A percentile compares a stretch with the other conserved stretches of the same genome.
Evolutionary conservation across 1,140 invertebrate species (phyloP).

Genomic region (Tachypleus tridentatus): DNA sequence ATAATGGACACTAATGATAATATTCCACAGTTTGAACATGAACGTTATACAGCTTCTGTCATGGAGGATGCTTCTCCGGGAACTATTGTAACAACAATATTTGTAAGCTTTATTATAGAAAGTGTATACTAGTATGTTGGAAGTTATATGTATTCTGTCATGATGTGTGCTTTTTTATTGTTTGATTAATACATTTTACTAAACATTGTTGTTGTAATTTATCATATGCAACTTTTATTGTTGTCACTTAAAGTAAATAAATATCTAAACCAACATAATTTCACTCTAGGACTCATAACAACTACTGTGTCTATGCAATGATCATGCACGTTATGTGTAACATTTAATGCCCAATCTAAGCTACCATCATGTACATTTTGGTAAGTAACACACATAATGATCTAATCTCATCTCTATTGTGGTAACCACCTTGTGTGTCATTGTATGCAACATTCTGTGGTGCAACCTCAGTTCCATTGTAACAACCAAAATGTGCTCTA

Average conservation of each 20-base stretch:
- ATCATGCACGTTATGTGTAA: too few species aligned
- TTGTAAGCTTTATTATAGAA: slow-evolving; percentile 42
- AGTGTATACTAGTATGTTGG: slow-evolving; percentile 70
- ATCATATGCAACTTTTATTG: neutral
- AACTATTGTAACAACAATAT: slow-evolving; percentile 49
- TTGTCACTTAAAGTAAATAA: neutral
- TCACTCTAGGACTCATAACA: too few species aligned
- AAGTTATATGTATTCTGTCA: slow-evolving; percentile 72
- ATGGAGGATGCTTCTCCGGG: slow-evolving; percentile 72
- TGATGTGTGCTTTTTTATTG: slow-evolving; percentile 61
- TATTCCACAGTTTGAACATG: slow-evolving; percentile 89
- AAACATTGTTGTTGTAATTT: neutral
- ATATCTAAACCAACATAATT: too few species aligned
- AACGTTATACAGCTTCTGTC: slow-evolving; percentile 88
- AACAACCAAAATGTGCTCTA: too few species aligned
- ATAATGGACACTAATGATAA: slow-evolving; percentile 78
- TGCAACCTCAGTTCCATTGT: too few species aligned
- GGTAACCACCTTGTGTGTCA: too few species aligned
- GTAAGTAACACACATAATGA: too few species aligned
- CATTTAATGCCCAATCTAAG: too few species aligned
- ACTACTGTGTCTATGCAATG: too few species aligned
- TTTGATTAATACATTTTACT: slow-evolving; percentile 52
- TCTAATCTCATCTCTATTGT: too few species aligned
- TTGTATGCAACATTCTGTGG: too few species aligned
- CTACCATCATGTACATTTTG: too few species aligned